Evolutionary conservation across 2,888 invertebrate genomes (phyloP), one percentile per base, ranked within the genome.

Genomic region (Euclidia mi): DNA sequence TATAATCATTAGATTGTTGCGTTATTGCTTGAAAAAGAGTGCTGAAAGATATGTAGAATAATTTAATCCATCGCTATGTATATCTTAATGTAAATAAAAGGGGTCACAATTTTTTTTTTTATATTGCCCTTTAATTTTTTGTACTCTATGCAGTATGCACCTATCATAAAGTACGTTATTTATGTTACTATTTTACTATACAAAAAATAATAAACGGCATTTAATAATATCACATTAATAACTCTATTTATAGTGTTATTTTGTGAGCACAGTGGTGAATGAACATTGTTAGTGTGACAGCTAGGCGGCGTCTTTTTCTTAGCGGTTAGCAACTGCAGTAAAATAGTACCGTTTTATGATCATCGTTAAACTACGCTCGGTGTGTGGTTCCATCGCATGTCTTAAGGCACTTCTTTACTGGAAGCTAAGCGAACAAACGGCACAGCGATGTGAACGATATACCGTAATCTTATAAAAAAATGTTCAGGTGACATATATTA

Each of bases 321-420:
- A 47, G 71, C 59, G 68, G 65, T 73, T 72, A 61, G 68, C 32
- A 43, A 61, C 59, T 61, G 60, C 71, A 88, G 84, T 91, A 88
- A 91, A 91, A 87, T 81, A 82, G 81, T 85, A 82, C 71, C 73
- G 82, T 86, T 92, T 92, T 91, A 92, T 82, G 82, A 78, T 76
- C 78, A 79, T 86, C 85, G 85, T 90, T 86, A 89, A 90, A 90
- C 81, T 78, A 65, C 83, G 84, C 84, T 80, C 76, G 76, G 82
- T 84, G 81, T 81, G 81, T 82, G 78, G 82, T 81, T 81, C 76
- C 74, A 78, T 79, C 71, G 71, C 76, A 80, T 77, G 76, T 78
- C 71, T 47, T 65, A 58, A 46, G 58, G 28, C 29, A 32, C 15
- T 41, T 41, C 38, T 43, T 31, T 32, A 69, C 29, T 52, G 18